Conservation (phyloP, 2,113 vertebrate genomes). For the Phainopepla nitens region DNA sequence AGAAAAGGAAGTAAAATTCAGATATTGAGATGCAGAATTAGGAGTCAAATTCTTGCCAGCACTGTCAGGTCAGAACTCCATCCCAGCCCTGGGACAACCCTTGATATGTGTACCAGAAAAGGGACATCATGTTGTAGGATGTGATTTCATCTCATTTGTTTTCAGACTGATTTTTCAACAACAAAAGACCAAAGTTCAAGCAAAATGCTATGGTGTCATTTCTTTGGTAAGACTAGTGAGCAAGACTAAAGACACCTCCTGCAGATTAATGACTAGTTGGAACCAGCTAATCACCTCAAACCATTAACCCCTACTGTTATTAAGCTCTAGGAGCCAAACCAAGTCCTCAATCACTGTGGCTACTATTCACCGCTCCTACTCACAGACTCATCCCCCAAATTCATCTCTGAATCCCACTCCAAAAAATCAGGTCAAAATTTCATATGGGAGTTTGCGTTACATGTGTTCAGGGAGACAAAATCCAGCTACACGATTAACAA, state of each 20-base stretch:
- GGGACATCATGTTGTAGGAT: neutral
- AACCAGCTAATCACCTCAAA: conserved; percentile 46
- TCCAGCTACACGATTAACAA: neutral
- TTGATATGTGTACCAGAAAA: neutral
- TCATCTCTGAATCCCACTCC: neutral
- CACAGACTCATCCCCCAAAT: neutral
- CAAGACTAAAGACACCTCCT: conserved; percentile 6
- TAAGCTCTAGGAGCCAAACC: conserved; percentile 3
- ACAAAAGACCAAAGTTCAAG: conserved; percentile 43
- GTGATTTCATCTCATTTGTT: conserved; percentile 16
- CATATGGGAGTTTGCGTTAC: neutral
- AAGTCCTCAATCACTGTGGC: neutral
- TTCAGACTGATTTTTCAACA: conserved; percentile 26
- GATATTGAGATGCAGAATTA: neutral
- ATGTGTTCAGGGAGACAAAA: neutral
- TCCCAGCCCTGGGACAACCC: neutral
- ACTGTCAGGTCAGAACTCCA: neutral
- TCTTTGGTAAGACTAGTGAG: neutral
- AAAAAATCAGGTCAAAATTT: neutral
- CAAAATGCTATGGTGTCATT: conserved; percentile 22
- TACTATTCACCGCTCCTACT: neutral
- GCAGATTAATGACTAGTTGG: conserved; percentile 29
- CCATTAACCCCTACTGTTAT: conserved; percentile 25
- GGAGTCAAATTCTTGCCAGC: neutral
- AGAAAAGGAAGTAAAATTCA: neutral